phyloP scores from a whole-genome alignment of 2,113 vertebrate genomes.

The Pterocles burchelli region DNA sequence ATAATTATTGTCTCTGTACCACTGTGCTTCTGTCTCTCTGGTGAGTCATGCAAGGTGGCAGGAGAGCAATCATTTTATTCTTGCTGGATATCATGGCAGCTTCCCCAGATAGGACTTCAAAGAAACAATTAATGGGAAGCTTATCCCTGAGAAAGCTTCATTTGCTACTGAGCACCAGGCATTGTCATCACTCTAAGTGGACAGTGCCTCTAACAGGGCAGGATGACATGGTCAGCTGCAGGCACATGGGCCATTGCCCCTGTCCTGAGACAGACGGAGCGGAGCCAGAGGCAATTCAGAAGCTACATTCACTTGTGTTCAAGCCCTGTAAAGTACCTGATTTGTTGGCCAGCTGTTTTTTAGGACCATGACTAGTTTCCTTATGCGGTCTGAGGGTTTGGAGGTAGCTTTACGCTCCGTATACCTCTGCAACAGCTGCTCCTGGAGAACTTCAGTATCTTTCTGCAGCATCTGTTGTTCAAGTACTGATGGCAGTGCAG shows the following conservation, averaged over 20 bases:
- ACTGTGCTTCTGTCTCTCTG: constrained; percentile 5
- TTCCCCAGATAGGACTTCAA: neutral
- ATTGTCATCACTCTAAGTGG: neutral
- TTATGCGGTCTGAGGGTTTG: neutral
- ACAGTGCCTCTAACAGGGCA: neutral
- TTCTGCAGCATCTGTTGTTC: neutral
- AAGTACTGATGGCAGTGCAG: neutral
- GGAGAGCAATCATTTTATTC: constrained; percentile 6
- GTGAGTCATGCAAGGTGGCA: constrained; percentile 25
- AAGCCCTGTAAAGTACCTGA: neutral
- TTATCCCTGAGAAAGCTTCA: neutral
- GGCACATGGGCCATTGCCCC: accelerated
- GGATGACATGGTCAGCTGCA: neutral
- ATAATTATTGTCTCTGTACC: neutral
- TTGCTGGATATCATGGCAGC: neutral
- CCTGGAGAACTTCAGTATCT: neutral
- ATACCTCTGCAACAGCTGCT: neutral
- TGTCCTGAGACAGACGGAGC: neutral
- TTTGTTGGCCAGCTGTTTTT: neutral
- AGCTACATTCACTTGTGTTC: neutral
- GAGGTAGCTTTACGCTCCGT: neutral
- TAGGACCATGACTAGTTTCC: neutral
- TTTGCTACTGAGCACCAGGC: neutral
- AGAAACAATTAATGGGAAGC: neutral
- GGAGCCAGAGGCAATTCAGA: neutral